Base-by-base conservation (phyloP, 1,140 invertebrate species). In the Hylyphantes graminicola region DNA sequence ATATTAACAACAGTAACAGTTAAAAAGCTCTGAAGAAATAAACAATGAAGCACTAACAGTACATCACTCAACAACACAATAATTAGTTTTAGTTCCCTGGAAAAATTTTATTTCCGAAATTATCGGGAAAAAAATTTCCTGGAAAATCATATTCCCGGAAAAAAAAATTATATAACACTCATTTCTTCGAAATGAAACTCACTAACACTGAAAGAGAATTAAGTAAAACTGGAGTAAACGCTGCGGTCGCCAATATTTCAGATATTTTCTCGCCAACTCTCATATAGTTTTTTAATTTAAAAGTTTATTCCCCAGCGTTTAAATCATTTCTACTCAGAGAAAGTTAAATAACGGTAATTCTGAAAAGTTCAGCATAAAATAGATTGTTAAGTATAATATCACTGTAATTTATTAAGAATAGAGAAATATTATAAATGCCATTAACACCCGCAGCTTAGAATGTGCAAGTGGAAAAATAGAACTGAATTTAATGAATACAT, bases 1-100 rank as follows among this genome's bases (percentile, higher is more conserved):
- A 83, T 83, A 83, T 83, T 75, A 83, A 83, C 68, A 83, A 83
- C 80, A 83, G 72, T 83, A 83, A 83, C 80, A 83, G 80, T 83
- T 83, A 83, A 83, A 83, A 83, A 83, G 80, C 80, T 83, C 80
- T 83, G 80, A 73, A 63, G 54, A 83, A 83, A 83, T 65, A 83
- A 83, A 83, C 80, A 83, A 83, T 57, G 80, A 83, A 83, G 80
- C 80, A 83, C 80, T 83, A 83, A 75, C 80, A 83, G 17, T 75
- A 83, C 79, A 73, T 53, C 19, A 54, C 50, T 73, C 72, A 74
- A 83, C 61, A 67, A 83, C 72, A 75, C 80, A 83, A 73, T 81
- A 83, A 73, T 81, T 73, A 64, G 54, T 83, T 54, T 83, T 54
- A 65, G 35, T 35, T 35, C 35, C 35, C 35, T 35, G 35, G 35